phyloP scores from a whole-genome alignment of 2,888 invertebrate species.

The Tanytarsus gracilentus region DNA sequence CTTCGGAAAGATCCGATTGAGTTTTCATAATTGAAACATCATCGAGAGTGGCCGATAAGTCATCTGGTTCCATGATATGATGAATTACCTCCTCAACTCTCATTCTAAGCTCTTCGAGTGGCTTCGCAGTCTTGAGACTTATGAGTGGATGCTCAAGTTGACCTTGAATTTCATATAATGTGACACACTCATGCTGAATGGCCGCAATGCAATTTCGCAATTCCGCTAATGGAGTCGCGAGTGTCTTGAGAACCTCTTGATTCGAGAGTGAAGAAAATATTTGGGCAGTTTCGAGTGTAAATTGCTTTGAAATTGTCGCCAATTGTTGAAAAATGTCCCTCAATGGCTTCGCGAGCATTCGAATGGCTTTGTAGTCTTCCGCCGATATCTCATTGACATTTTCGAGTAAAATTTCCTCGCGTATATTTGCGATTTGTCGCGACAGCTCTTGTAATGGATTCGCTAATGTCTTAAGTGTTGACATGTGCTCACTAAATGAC shows the following conservation, averaged over 20 bases:
- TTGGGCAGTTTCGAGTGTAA: not conserved
- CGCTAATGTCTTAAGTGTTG: conserved; percentile 43
- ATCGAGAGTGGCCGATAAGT: conserved; percentile 47
- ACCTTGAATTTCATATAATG: conserved; percentile 30
- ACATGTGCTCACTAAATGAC: conserved; percentile 32
- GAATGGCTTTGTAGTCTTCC: conserved; percentile 36
- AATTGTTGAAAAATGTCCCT: conserved; percentile 38
- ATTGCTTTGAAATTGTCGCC: not conserved
- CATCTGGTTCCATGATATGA: conserved; percentile 42
- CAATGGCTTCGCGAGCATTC: conserved; percentile 42
- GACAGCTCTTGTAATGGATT: conserved; percentile 45
- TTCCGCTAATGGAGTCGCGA: conserved; percentile 35
- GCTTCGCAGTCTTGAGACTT: conserved; percentile 31
- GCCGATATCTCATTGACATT: conserved; percentile 39
- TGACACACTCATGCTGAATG: conserved; percentile 35
- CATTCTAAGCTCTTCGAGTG: conserved; percentile 37
- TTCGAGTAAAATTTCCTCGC: conserved; percentile 44
- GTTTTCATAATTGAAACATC: conserved; percentile 49
- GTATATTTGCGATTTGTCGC: conserved; percentile 44
- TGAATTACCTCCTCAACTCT: conserved; percentile 45
- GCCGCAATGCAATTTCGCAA: conserved; percentile 36
- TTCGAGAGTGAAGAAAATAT: conserved; percentile 37
- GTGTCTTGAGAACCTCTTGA: conserved; percentile 35
- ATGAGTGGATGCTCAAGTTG: not conserved
- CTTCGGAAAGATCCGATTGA: conserved; percentile 29